phyloP scores from a whole-genome alignment of 2,113 vertebrate species.

The Peromyscus polionotus region DNA sequence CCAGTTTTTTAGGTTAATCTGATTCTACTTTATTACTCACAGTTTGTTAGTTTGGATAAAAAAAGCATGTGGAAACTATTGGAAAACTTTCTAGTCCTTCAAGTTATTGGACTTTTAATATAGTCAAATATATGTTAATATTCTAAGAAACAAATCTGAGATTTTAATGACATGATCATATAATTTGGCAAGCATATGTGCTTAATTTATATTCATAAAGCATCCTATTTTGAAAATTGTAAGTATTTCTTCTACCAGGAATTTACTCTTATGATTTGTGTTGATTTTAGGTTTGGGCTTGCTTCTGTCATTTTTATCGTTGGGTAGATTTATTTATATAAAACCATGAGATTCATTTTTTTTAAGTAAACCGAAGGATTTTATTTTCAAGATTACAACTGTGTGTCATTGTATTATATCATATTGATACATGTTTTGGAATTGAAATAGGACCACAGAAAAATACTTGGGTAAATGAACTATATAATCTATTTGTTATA shows the following conservation, averaged over 20 bases:
- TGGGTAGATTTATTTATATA: neutral
- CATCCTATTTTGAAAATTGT: slow-evolving; percentile 37
- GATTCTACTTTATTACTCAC: slow-evolving; percentile 24
- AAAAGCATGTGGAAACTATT: slow-evolving; percentile 32
- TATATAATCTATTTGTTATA: slow-evolving; percentile 88
- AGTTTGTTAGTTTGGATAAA: slow-evolving; percentile 49
- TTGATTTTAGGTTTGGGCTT: slow-evolving; percentile 44
- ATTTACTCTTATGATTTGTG: slow-evolving; percentile 17
- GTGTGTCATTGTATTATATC: slow-evolving; percentile 86
- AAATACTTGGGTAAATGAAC: slow-evolving; percentile 89
- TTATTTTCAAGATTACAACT: slow-evolving; percentile 86
- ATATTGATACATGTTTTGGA: slow-evolving; percentile 84
- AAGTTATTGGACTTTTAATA: neutral
- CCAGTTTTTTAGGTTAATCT: neutral
- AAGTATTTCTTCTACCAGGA: neutral
- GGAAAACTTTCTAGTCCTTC: neutral
- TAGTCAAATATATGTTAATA: slow-evolving; percentile 28
- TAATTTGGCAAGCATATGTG: neutral
- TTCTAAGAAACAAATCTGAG: slow-evolving; percentile 34
- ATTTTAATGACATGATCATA: neutral
- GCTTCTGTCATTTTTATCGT: slow-evolving; percentile 27
- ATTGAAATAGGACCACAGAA: slow-evolving; percentile 88
- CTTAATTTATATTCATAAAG: slow-evolving; percentile 7
- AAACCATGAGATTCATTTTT: slow-evolving; percentile 50
- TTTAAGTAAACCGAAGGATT: neutral